phyloP scores from a whole-genome alignment of 2,888 invertebrate genomes.

The Mesoligia furuncula region DNA sequence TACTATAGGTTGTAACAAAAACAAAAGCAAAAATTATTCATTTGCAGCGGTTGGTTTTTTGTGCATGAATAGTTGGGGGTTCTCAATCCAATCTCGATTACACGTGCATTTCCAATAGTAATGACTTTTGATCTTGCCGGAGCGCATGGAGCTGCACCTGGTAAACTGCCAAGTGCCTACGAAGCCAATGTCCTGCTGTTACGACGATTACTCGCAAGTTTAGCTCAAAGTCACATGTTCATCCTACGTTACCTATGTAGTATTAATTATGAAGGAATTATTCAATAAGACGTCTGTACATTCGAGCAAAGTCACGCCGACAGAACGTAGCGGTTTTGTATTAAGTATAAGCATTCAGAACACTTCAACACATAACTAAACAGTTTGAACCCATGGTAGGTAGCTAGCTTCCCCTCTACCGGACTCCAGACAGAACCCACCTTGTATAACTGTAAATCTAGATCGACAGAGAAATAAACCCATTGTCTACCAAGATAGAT shows the following conservation, averaged over 20 bases:
- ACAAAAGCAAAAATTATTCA: conserved; percentile 24
- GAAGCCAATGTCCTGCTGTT: conserved; percentile 19
- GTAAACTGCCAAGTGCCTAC: conserved; percentile 34
- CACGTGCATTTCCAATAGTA: conserved; percentile 33
- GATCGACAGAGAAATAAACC: conserved; percentile 57
- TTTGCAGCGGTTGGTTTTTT: conserved; percentile 34
- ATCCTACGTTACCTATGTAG: neutral
- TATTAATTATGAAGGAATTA: neutral
- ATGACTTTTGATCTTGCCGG: conserved; percentile 23
- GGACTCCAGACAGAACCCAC: neutral
- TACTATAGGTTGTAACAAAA: conserved; percentile 25
- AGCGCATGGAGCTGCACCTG: conserved; percentile 19
- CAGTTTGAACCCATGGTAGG: neutral
- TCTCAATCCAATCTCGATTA: conserved; percentile 28
- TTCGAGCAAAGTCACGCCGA: conserved; percentile 4
- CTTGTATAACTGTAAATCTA: conserved; percentile 44
- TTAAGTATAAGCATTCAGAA: neutral
- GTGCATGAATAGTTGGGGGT: neutral
- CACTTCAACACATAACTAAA: neutral
- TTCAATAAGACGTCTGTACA: neutral
- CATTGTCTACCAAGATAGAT: conserved; percentile 62
- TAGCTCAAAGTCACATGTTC: conserved; percentile 5
- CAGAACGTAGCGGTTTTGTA: neutral
- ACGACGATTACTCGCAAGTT: conserved; percentile 27
- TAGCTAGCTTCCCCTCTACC: neutral